Percentiles rank a stretch among this genome's conserved stretches.
Conservation (phyloP, 2,888 invertebrate species). For the Capitulum mitella region DNA sequence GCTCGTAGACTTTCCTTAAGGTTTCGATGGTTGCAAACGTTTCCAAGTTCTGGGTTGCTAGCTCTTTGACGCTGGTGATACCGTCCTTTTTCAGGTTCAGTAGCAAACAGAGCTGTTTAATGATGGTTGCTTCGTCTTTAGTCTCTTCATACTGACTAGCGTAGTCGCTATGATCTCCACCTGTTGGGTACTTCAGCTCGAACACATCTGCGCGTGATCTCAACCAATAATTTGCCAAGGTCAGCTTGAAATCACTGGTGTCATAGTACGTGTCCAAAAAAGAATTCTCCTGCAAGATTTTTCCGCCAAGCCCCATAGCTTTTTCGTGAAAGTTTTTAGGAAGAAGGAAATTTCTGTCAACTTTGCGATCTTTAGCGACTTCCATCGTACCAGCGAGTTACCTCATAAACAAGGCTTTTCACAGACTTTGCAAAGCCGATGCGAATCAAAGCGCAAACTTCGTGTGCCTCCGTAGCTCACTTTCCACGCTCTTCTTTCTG, state of each 20-base stretch:
- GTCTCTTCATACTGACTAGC: not conserved
- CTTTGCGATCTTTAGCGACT: not conserved
- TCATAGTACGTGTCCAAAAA: not conserved
- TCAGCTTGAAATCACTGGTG: constrained; percentile 6
- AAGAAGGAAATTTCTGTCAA: not conserved
- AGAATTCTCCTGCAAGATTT: not conserved
- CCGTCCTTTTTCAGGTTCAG: not conserved
- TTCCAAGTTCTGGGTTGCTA: not conserved
- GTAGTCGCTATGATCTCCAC: not conserved
- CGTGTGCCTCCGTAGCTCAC: too few relatives aligned
- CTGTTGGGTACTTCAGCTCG: not conserved
- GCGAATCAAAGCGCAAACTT: too few relatives aligned
- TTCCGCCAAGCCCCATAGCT: not conserved
- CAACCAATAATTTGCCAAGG: constrained; percentile 10
- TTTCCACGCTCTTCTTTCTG: too few relatives aligned
- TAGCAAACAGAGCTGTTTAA: not conserved
- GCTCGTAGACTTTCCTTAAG: not conserved
- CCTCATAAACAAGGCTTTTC: too few relatives aligned
- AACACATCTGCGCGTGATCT: not conserved
- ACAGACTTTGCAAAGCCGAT: too few relatives aligned
- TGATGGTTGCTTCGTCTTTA: not conserved
- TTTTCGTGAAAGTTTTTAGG: constrained; percentile 1
- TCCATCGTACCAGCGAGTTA: too few relatives aligned
- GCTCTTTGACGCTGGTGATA: not conserved
- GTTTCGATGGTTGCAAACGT: constrained; percentile 1